Evolutionary conservation across 92 coral and sea anemone genomes (phyloP), one percentile per base, ranked within the genome.

Genomic region (Porites divaricata): DNA sequence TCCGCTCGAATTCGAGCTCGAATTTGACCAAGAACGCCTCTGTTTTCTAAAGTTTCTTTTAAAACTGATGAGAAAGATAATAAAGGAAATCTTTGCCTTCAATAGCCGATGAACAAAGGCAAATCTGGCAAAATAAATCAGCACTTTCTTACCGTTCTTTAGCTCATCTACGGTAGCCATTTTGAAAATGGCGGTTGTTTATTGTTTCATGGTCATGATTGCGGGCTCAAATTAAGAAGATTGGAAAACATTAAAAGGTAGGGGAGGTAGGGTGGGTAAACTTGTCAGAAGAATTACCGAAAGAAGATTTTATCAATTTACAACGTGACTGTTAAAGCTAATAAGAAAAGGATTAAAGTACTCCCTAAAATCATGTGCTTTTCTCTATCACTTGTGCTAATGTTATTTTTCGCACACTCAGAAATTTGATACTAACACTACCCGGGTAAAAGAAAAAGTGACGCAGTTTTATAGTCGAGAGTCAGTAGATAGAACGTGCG

Each of bases 1-100:
- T 96, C 99, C 9, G 98, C 98, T 77, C 99, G 91, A 59, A 96
- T 90, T 67, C 99, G 88, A 20, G 99, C 98, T 26, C 96, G 95
- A 69, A 96, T 90, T 72, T 96, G 99, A 14, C 99, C 99, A 78
- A 96, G 90, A 19, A 96, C 98, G 16, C 99, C 99, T 58, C 98
- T 93, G 81, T 93, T 95, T 79, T 96, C 99, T 64, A 96, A 93
- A 9, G 99, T 96, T 69, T 96, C 99, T 76, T 96, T 96, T 69
- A 96, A 84, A 69, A 96, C 99, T 96, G 49, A 9, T n/a, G 28
- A 24, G 35, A 74, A 84, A 14, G 10, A 23, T 6, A 53, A 1
- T 22, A 13, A 62, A 2, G 21, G 9, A 49, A 72, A 73, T 24
- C 19, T 17, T 4, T 20, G 1, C 25, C 23, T 16, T 11, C 22